Evolutionary conservation across 2,888 invertebrate genomes (phyloP), one percentile per base, ranked within the genome.

Genomic region (Erannis defoliaria): DNA sequence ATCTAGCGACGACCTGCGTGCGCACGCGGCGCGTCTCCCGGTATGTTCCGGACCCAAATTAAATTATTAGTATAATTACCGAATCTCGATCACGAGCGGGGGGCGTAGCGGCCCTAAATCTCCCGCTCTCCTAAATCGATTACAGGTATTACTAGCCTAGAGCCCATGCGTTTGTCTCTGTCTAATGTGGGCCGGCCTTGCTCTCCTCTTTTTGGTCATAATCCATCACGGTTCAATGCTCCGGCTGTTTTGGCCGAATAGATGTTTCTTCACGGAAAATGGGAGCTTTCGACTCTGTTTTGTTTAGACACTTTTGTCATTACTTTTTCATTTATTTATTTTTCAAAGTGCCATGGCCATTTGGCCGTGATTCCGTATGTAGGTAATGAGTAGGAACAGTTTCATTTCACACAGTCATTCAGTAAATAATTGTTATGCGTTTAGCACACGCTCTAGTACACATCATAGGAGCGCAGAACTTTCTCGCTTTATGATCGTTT

Each of bases 51-150:
- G 77, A 76, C 74, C 81, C 84, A 85, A 87, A 89, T 88, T 82
- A 87, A 88, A 90, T 88, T 88, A 89, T 89, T 88, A 88, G 83
- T 88, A 88, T 89, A 90, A 89, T 90, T 89, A 89, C 89, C 85
- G 81, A 85, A 87, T 84, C 84, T 84, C 82, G 85, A 84, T 84
- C 83, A 82, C 82, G 86, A 81, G 83, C 81, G 77, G 71, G 77
- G 80, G 87, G 89, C 88, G 87, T 86, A 78, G 82, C 85, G 81
- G 78, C 80, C 80, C 84, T 88, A 88, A 88, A 88, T 88, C 86
- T 87, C 78, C 76, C 81, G 84, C 84, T 84, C 86, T 82, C 81
- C 84, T 85, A 87, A 89, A 89, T 89, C 89, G 90, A 90, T 90
- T 90, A 90, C 81, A 81, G 80, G 82, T 82, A 84, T 86, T 83